Conservation (phyloP, 2,797 vertebrate genomes). For the Cyclura pinguis region DNA sequence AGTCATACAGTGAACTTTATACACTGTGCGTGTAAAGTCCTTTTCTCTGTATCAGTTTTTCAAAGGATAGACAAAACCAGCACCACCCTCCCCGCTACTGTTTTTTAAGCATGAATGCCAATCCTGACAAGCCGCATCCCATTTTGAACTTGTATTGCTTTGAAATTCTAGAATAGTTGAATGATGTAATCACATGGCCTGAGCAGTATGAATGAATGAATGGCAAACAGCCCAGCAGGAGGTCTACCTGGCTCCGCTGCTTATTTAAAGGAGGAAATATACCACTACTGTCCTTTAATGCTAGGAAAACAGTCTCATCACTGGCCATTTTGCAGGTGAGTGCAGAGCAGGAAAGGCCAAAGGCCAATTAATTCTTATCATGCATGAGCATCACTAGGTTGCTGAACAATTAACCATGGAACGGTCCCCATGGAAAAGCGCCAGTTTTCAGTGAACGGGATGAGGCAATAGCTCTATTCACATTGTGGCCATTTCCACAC, state of each 20-base stretch:
- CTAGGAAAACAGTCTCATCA: background rate
- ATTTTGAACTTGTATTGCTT: constrained; percentile 44
- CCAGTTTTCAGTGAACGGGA: background rate
- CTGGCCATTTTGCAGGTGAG: background rate
- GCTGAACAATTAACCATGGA: background rate
- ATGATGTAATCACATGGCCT: constrained; percentile 49
- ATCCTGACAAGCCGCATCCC: constrained; percentile 54
- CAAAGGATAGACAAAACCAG: constrained; percentile 27
- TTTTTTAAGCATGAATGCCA: constrained; percentile 38
- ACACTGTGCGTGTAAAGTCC: constrained; percentile 24
- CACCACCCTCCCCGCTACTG: background rate
- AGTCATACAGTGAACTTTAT: background rate
- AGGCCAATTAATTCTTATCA: no score
- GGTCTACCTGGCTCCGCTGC: constrained; percentile 70
- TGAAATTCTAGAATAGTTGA: constrained; percentile 31
- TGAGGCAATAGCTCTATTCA: background rate
- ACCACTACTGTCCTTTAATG: background rate
- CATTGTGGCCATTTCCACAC: no score
- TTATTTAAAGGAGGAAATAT: constrained; percentile 45
- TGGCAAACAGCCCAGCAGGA: constrained; percentile 69
- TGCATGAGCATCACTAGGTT: background rate
- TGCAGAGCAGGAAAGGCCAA: background rate
- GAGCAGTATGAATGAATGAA: constrained; percentile 31
- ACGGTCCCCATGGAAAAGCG: background rate
- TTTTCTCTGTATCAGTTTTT: constrained; percentile 47